Conservation (phyloP, 2,888 invertebrate genomes). For the Phasia obesa region DNA sequence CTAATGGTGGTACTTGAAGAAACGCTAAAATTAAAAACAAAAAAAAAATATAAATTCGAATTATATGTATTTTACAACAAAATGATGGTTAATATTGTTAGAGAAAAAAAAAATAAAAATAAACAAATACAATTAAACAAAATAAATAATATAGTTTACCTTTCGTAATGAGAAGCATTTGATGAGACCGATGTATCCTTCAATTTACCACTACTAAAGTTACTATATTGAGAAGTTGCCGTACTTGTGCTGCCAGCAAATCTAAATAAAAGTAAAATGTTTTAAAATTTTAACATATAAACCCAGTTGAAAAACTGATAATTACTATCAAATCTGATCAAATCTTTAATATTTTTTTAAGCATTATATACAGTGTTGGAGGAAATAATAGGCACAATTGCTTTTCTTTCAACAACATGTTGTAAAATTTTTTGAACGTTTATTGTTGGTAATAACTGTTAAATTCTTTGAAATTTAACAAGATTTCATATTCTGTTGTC, state of each 20-base stretch:
- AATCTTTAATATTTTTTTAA: too few species aligned
- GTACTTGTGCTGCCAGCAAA: slow-evolving; percentile 82
- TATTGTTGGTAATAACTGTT: too few species aligned
- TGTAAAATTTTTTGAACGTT: too few species aligned
- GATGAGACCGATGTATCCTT: slow-evolving; percentile 81
- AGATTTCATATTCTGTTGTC: too few species aligned
- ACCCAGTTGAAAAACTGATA: neutral
- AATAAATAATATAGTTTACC: slow-evolving; percentile 76
- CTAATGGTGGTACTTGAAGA: slow-evolving; percentile 80
- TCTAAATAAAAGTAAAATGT: slow-evolving; percentile 75
- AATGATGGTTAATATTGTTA: slow-evolving; percentile 41
- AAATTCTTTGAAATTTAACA: too few species aligned
- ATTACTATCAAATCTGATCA: too few species aligned
- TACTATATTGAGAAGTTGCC: slow-evolving; percentile 82
- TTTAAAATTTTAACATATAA: slow-evolving; percentile 2
- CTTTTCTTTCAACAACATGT: too few species aligned
- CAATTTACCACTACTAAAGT: slow-evolving; percentile 82
- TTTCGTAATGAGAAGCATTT: slow-evolving; percentile 81
- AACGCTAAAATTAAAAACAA: slow-evolving; percentile 75
- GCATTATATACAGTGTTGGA: too few species aligned
- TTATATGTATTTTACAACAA: neutral
- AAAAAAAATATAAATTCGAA: neutral
- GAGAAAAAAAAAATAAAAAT: slow-evolving; percentile 4
- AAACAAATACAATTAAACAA: neutral
- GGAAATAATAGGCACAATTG: too few species aligned